Base-by-base conservation (phyloP, 1,140 invertebrate species). In the Oncopeltus fasciatus region DNA sequence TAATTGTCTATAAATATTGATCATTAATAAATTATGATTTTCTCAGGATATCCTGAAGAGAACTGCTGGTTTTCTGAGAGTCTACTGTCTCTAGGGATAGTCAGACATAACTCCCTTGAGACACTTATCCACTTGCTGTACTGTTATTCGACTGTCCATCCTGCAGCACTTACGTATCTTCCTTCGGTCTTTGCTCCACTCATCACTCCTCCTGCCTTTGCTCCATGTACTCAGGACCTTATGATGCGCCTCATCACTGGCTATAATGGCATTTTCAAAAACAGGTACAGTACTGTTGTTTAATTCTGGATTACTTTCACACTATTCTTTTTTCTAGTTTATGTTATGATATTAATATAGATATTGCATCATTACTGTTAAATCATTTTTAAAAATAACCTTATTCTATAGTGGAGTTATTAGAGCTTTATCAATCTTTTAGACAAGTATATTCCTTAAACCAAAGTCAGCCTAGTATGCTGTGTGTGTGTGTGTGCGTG, bases 81-180 rank as follows among this genome's bases (percentile, higher is more conserved):
- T 26, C 28, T 57, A 16, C n/a, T 31, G 28, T 33, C 57, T 14
- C 57, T 58, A 26, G 49, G 49, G 16, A 8, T 57, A 3, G 9
- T 57, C 20, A n/a, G 28, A 18, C 9, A 18, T 47, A 70, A 70
- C 59, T 62, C 75, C 11, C 68, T 78, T n/a, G 71, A 73, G n/a
- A 75, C 75, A 61, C 68, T 77, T 51, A 67, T 72, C 5, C 71
- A 72, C 29, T 74, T 76, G 62, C 70, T 78, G 26, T 72, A 75
- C 64, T 70, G 70, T 38, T 78, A 77, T 46, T 62, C 57, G 4
- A 27, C 9, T 16, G 38, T 56, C 4, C 53, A 63, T 16, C 44
- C 49, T 16, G 20, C 51, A 14, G 59, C 60, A 27, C 44, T 61
- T 20, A 44, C 60, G 0, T 64, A 62, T 28, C 43, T 67, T 21